Base-by-base conservation (phyloP, 2,797 vertebrate species). In the Cirrhinus molitorella region DNA sequence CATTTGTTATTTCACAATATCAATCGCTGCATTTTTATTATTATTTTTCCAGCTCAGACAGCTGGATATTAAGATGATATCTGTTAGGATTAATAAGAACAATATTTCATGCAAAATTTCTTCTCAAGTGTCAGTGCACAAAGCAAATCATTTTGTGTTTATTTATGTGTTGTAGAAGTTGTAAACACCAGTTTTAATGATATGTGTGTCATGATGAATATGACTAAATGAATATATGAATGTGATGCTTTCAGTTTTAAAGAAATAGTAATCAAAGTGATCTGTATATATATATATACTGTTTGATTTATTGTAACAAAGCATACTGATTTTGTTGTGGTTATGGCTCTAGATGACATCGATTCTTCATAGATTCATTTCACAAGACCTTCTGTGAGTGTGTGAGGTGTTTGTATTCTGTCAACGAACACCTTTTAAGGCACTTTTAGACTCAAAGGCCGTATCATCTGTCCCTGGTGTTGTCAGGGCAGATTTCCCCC, bases 401-500 rank as follows among this genome's bases (percentile, higher is more conserved):
- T 47, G 59, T 47, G 53, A 25, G 19, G 47, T 19, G n/a, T 55
- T 49, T 63, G 37, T 37, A 12, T 72, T 72, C 61, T 51, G 77
- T 67, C 45, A 49, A 10, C 19, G 34, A 80, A 57, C 65, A 57
- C 72, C 37, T 43, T 51, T 70, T 31, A 59, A 31, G 49, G 49
- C 19, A 40, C 43, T 68, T 37, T 59, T 28, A 74, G 23, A 51
- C 75, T 67, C 74, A n/a, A 55, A 86, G 76, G 55, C 16, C 9
- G n/a, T 66, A 66, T 57, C 68, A 74, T 40, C 23, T 66, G 67
- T 73, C 82, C 77, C 73, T 37, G 57, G 83, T 66, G 71, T 73
- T 80, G 85, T 86, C 85, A 75, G 66, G 53, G 63, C 47, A 75
- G 78, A 85, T 80, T 88, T 74, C 83, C 87, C 71, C 79, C 75